A percentile compares a stretch with the other conserved stretches of the same genome.
phyloP scores from a whole-genome alignment of 2,797 vertebrate genomes.

The Prunella strophiata region DNA sequence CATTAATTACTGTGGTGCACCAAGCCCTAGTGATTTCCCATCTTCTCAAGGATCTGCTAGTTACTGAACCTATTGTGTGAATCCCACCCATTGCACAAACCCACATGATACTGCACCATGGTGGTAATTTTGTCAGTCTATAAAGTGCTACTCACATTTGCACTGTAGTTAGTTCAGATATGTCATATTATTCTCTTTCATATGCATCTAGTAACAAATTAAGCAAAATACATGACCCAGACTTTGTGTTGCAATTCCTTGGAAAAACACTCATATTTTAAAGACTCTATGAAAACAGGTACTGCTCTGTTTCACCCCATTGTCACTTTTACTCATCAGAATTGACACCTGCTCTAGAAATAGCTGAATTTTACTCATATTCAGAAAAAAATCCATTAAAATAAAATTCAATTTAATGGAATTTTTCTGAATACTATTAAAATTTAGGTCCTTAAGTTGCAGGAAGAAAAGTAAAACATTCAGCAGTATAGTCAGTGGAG shows the following conservation, averaged over 20 bases:
- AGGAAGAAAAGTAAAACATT: slow-evolving; percentile 9
- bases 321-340: not conserved
- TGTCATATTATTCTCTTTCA: not conserved
- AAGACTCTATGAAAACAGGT: not conserved
- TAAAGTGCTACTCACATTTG: not conserved
- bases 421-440: not conserved
- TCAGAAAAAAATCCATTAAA: not conserved
- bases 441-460: not conserved
- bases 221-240: not conserved
- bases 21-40: not conserved
- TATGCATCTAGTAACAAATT: not conserved
- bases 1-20: not conserved
- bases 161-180: not conserved
- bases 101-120: fast-evolving
- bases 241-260: not conserved
- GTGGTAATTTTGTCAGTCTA: not conserved
- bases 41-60: not conserved
- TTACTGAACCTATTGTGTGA: not conserved
- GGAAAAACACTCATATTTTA: not conserved
- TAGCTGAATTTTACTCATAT: not conserved
- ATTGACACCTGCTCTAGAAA: not conserved
- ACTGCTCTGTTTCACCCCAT: not conserved
- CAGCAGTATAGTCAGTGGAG: not conserved
- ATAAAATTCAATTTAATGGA: not conserved
- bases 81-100: not conserved